A percentile compares a stretch with the other conserved stretches of the same genome.
These are phyloP conservation scores for Gallinago media DNA, from an alignment of 2,113 vertebrate species.

Conservation along the genomic window DNA sequence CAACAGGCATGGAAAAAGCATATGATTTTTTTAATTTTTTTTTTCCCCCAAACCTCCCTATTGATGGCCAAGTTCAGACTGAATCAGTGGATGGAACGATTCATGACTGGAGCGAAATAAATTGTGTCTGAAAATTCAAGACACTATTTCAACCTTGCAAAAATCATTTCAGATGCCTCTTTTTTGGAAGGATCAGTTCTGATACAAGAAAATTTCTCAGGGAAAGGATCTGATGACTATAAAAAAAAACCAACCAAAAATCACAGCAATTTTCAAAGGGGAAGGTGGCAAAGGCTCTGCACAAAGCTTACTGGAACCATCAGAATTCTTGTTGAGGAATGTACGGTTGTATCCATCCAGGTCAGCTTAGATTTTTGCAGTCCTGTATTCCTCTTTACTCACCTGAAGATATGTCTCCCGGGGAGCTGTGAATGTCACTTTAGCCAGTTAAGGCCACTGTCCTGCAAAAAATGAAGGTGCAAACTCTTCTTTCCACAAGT, in stretches of 20 bases:
- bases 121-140: neutral
- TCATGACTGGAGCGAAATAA: neutral
- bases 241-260: neutral
- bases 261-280: neutral
- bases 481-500: neutral
- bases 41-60: neutral
- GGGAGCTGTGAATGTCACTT: neutral
- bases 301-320: neutral
- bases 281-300: neutral
- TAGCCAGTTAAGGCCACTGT: neutral
- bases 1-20: neutral
- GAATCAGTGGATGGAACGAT: neutral
- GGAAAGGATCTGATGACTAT: neutral
- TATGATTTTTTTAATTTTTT: neutral
- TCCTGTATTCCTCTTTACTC: neutral
- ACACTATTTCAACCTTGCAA: neutral
- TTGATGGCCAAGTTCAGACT: slow-evolving; percentile 23
- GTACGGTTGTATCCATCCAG: neutral
- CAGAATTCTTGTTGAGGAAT: neutral
- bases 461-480: neutral
- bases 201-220: neutral
- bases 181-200: neutral
- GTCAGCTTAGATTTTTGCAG: neutral
- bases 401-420: neutral
- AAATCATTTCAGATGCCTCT: neutral